Percentiles rank a stretch among this genome's conserved stretches.
Conservation (phyloP, 2,888 invertebrate species). For the Callyntrura guangdongensis region DNA sequence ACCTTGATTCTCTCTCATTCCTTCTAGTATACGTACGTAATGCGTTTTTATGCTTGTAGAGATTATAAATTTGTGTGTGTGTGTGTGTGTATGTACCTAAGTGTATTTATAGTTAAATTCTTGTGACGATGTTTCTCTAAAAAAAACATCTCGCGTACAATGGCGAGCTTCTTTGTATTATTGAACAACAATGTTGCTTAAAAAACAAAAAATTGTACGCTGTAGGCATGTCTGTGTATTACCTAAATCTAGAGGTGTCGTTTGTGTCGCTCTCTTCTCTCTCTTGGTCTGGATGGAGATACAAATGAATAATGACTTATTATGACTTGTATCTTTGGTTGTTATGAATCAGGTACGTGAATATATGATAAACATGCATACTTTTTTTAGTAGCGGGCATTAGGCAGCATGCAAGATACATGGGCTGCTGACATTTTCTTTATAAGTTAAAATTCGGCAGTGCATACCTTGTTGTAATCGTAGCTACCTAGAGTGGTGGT, state of each 20-base stretch:
- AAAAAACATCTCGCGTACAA: no score
- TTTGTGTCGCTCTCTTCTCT: not conserved
- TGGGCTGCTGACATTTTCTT: not conserved
- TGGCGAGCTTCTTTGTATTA: not conserved
- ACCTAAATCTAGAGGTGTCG: not conserved
- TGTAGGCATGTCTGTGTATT: not conserved
- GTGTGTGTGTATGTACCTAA: not conserved
- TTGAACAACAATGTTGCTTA: slow-evolving; percentile 24
- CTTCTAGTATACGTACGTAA: not conserved
- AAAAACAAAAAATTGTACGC: not conserved
- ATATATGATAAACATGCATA: not conserved
- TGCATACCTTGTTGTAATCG: no score
- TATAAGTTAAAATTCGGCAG: not conserved
- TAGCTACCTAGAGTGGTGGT: not conserved
- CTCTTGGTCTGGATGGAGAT: not conserved
- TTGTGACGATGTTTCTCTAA: no score
- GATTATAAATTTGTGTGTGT: not conserved
- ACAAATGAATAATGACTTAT: slow-evolving; percentile 4
- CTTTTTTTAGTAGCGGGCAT: not conserved
- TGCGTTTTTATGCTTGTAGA: not conserved
- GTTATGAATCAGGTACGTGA: slow-evolving; percentile 15
- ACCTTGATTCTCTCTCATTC: slow-evolving; percentile 26
- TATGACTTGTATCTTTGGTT: not conserved
- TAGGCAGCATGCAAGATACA: not conserved
- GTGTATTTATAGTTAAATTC: not conserved